Evolutionary conservation across 2,113 vertebrate genomes (phyloP).

Genomic region (Alexandromys fortis): DNA sequence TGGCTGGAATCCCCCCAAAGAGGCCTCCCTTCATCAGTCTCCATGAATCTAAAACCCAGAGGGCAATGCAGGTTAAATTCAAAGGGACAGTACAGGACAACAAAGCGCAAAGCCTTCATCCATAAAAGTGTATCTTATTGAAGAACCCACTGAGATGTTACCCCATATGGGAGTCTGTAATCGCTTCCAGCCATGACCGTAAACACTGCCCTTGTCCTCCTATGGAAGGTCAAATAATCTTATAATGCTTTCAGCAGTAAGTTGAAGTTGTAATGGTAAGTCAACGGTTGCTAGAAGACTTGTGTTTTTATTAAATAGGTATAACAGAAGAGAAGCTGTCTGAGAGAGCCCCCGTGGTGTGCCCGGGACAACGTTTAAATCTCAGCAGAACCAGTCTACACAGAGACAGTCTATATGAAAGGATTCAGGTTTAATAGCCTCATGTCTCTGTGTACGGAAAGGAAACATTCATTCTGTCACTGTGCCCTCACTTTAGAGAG

Average conservation of each 20-base stretch:
- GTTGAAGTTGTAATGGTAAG: slow-evolving; percentile 30
- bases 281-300: slow-evolving; percentile 35
- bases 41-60: slow-evolving; percentile 45
- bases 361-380: not conserved
- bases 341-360: not conserved
- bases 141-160: not conserved
- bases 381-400: not conserved
- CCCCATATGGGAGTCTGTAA: not conserved
- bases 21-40: slow-evolving; percentile 21
- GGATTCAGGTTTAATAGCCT: slow-evolving; percentile 54
- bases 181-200: slow-evolving; percentile 22
- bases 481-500: not conserved
- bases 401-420: not conserved
- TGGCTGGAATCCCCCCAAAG: not conserved
- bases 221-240: slow-evolving; percentile 32
- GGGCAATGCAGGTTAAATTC: slow-evolving; percentile 41
- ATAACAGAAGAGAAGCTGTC: not conserved
- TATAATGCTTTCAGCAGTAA: slow-evolving; percentile 52
- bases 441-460: slow-evolving; percentile 11
- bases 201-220: slow-evolving; percentile 44
- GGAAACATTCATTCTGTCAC: slow-evolving; percentile 26
- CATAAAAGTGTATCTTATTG: slow-evolving; percentile 33
- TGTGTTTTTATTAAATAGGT: slow-evolving; percentile 28
- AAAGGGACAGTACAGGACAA: not conserved
- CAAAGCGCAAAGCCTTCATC: slow-evolving; percentile 40